Conservation (phyloP, 2,113 vertebrate species). For the Ochotona curzoniae region DNA sequence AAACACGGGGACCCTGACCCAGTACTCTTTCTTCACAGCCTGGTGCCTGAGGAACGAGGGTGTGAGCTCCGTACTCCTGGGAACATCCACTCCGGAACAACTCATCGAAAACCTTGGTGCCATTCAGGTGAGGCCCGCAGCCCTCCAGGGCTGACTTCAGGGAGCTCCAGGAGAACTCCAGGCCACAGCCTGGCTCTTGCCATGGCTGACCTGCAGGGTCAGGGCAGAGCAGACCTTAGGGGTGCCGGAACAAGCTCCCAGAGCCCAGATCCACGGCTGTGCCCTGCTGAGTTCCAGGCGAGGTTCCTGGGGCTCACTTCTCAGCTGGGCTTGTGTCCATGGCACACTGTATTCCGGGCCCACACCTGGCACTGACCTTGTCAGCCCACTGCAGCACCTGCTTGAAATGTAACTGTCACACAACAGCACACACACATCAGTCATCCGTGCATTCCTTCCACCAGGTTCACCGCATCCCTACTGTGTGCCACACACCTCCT, state of each 20-base stretch:
- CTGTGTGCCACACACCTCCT: neutral
- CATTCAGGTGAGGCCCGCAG: constrained; percentile 91
- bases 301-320: neutral
- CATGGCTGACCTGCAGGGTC: neutral
- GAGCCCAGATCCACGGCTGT: neutral
- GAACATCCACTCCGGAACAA: constrained; percentile 97
- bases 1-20: neutral
- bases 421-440: neutral
- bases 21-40: constrained; percentile 84
- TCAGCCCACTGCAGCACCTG: neutral
- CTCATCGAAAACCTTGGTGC: constrained; percentile 98
- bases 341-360: neutral
- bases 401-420: neutral
- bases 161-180: neutral
- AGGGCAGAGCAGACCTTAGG: neutral
- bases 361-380: neutral
- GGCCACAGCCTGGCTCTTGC: neutral
- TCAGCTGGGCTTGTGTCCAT: neutral
- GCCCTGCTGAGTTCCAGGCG: neutral
- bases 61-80: constrained; percentile 97
- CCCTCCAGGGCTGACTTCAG: neutral
- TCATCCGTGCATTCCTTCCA: neutral
- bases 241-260: neutral
- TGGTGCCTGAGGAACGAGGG: constrained; percentile 99
- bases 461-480: neutral